These are phyloP conservation scores for Drosophila dives DNA, from an alignment of 2,888 invertebrate species.

Conservation along the genomic window DNA sequence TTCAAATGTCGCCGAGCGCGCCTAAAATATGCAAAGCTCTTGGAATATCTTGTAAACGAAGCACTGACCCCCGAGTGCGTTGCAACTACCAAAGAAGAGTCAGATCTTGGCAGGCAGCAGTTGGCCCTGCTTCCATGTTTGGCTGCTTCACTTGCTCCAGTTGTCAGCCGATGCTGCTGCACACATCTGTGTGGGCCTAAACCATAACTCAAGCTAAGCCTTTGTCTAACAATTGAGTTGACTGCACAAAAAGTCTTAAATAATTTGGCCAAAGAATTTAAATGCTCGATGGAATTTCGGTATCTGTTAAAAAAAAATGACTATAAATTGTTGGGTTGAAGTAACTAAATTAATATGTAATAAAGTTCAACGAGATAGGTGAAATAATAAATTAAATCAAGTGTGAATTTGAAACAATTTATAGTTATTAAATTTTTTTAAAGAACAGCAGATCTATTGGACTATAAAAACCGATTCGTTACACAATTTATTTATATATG, in stretches of 20 bases:
- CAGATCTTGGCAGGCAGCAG: constrained; percentile 10
- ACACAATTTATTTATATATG: neutral
- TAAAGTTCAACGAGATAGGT: neutral
- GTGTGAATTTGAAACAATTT: neutral
- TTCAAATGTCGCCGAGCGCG: constrained; percentile 73
- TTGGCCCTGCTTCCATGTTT: constrained; percentile 22
- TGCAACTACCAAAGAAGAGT: constrained; percentile 21
- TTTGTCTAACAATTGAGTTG: constrained; percentile 24
- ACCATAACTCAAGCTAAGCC: constrained; percentile 48
- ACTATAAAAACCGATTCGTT: neutral
- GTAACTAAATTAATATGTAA: neutral
- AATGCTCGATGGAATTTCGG: neutral
- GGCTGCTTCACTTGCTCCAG: constrained; percentile 62
- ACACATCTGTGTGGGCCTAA: constrained; percentile 46
- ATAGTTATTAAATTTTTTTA: neutral
- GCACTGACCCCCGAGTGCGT: constrained; percentile 72
- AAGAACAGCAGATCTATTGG: neutral
- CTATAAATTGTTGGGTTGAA: neutral
- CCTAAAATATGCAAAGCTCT: constrained; percentile 79
- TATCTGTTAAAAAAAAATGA: neutral
- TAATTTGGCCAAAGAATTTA: constrained; percentile 11
- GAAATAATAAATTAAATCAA: neutral
- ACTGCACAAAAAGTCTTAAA: constrained; percentile 18
- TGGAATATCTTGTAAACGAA: constrained; percentile 70
- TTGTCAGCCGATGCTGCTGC: constrained; percentile 44